A percentile compares a stretch with the other conserved stretches of the same genome.
These are phyloP conservation scores for Hymenochirus boettgeri DNA, from an alignment of 2,113 vertebrate species.

Conservation along the genomic window DNA sequence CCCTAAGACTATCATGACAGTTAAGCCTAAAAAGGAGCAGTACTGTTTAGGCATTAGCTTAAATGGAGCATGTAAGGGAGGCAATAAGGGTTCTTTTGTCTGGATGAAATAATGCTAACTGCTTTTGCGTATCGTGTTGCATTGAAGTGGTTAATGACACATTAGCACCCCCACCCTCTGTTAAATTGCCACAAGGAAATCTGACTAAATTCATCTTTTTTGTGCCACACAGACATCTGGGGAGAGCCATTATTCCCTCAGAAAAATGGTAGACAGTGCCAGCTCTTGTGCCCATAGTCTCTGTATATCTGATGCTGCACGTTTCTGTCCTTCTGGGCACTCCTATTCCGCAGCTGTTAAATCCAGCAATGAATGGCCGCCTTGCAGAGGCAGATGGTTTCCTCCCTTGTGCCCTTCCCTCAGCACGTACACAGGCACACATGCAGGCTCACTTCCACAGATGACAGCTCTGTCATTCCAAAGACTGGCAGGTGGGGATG, in stretches of 20 bases:
- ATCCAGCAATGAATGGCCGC: constrained; percentile 40
- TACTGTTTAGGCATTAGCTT: background rate
- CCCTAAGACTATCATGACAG: no score
- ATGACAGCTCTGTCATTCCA: constrained; percentile 40
- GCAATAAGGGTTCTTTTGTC: background rate
- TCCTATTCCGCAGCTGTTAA: constrained; percentile 41
- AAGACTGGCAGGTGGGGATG: constrained; percentile 38
- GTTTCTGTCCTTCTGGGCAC: constrained; percentile 41
- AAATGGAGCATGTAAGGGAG: background rate
- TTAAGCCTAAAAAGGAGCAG: no score
- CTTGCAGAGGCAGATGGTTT: constrained; percentile 38
- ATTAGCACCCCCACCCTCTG: constrained; percentile 22
- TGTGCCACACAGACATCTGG: constrained; percentile 41
- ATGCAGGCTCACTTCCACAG: constrained; percentile 38
- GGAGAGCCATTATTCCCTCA: constrained; percentile 38
- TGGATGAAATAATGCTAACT: background rate
- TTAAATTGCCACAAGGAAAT: constrained; percentile 37
- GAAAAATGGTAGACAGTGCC: constrained; percentile 38
- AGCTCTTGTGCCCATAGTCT: constrained; percentile 28
- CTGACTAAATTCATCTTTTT: constrained; percentile 37
- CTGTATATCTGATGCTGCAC: constrained; percentile 25
- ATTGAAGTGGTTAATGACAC: constrained; percentile 27
- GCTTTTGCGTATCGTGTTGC: background rate
- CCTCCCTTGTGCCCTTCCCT: constrained; percentile 40
- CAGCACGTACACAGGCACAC: constrained; percentile 38